phyloP scores from a whole-genome alignment of 1,140 invertebrate species.

The Agrypnia vestita region DNA sequence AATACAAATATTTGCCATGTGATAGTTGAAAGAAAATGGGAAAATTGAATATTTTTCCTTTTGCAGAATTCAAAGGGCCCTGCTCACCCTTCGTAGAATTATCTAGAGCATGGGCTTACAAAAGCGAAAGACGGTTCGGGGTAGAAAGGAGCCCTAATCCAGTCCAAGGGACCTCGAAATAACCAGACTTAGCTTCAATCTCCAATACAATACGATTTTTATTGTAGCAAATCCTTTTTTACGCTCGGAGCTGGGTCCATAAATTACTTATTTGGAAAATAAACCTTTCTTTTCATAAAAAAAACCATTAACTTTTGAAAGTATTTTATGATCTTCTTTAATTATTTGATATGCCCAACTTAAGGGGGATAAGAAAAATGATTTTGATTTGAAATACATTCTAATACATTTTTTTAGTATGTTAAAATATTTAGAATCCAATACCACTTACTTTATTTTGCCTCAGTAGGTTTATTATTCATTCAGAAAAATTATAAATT shows the following conservation, averaged over 20 bases:
- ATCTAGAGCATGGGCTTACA: conserved; percentile 32
- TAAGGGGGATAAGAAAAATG: too few species aligned
- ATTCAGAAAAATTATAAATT: too few species aligned
- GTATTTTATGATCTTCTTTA: neutral
- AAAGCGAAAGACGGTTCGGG: conserved; percentile 30
- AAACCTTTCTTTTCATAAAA: neutral
- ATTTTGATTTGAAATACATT: too few species aligned
- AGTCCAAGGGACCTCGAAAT: conserved; percentile 22
- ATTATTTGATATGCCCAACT: too few species aligned
- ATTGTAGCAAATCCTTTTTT: conserved; percentile 46
- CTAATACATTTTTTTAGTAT: too few species aligned
- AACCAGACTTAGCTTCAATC: conserved; percentile 37
- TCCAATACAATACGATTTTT: conserved; percentile 45
- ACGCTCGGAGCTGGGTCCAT: conserved; percentile 22
- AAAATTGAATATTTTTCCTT: conserved; percentile 16
- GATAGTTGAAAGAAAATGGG: neutral
- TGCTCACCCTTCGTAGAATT: conserved; percentile 28
- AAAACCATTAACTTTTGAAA: neutral
- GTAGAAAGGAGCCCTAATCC: conserved; percentile 35
- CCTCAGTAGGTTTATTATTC: too few species aligned
- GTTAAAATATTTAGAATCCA: too few species aligned
- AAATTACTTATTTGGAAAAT: conserved; percentile 25
- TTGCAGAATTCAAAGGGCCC: conserved; percentile 34
- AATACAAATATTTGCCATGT: conserved; percentile 6
- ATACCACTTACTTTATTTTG: too few species aligned